Base-by-base conservation (phyloP, 1,140 invertebrate genomes). In the Aphelenchoides avenae region DNA sequence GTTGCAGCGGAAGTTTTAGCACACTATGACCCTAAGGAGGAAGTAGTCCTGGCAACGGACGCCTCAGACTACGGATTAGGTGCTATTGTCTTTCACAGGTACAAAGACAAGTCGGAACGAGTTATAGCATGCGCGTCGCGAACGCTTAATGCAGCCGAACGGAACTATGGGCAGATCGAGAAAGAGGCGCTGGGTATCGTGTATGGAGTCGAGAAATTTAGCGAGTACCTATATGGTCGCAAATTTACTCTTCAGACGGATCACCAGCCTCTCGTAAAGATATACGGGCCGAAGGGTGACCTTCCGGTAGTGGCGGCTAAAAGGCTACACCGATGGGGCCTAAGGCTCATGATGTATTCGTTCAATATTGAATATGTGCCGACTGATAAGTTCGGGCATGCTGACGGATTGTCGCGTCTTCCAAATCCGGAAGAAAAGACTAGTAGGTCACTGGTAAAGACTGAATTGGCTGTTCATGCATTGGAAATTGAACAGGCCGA, bases 171-270 rank as follows among this genome's bases (percentile, higher is more conserved):
- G 15, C 78, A 82, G 53, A 69, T 82, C 4, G 81, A 85, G 33
- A 80, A 80, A 60, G 83, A 85, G 70, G 81, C 75, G 0, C 67
- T 81, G 9, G 75, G 78, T 3, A 77, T 84, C 26, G 56, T 83
- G 1, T 83, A 71, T 67, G 79, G 76, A 4, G 73, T 84, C 2
- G 77, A 78, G 52, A 80, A 80, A 65, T 84, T 83, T 69, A 71
- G 81, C 30, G 64, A 81, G 29, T 85, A 80, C 64, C 43, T 82
- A 3, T 80, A 70, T 67, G 82, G 78, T 41, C 63, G 68, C 52
- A 40, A 70, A 11, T 84, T 84, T 56, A 43, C 58, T 11, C 67
- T 81, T 18, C 55, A 67, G 15, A 81, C 80, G 1, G 82, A 83
- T 57, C 78, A 82, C 58, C 68, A 79, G 52, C 80, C 81, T 4